Evolutionary conservation across 2,888 invertebrate species (phyloP).

Genomic region (Dryocosmus kuriphilus): DNA sequence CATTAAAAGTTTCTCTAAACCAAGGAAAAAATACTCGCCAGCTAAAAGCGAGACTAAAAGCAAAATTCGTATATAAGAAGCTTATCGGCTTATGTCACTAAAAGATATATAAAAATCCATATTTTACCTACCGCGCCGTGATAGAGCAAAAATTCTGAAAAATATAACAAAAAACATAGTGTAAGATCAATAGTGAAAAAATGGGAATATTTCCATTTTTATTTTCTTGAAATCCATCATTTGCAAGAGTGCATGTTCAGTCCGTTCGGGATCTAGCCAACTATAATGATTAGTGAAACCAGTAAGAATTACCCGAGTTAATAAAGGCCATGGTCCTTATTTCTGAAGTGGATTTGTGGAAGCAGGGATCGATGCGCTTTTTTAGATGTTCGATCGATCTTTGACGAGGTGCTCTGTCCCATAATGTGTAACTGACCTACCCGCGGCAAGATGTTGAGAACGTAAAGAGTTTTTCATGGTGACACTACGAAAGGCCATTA

Average conservation of each 20-base stretch:
- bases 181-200: too few relatives aligned
- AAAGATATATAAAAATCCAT: not conserved
- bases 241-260: slow-evolving; percentile 3
- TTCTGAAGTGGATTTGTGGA: slow-evolving; percentile 5
- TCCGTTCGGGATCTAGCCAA: not conserved
- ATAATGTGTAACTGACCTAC: slow-evolving; percentile 36
- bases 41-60: too few relatives aligned
- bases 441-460: slow-evolving; percentile 28
- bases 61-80: slow-evolving; percentile 18
- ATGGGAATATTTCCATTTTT: not conserved
- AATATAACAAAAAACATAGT: too few relatives aligned
- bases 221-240: not conserved
- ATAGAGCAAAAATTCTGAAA: not conserved
- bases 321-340: not conserved
- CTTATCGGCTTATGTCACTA: slow-evolving; percentile 15
- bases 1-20: slow-evolving; percentile 1
- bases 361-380: slow-evolving; percentile 2
- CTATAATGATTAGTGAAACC: too few relatives aligned
- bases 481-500: slow-evolving; percentile 29
- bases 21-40: too few relatives aligned
- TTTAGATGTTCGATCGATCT: not conserved
- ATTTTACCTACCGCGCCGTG: not conserved
- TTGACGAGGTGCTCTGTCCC: slow-evolving; percentile 29
- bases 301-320: not conserved
- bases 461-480: slow-evolving; percentile 38